Evolutionary conservation across 2,888 invertebrate species (phyloP), one percentile per base, ranked within the genome.

Genomic region (Agrypnus murinus): DNA sequence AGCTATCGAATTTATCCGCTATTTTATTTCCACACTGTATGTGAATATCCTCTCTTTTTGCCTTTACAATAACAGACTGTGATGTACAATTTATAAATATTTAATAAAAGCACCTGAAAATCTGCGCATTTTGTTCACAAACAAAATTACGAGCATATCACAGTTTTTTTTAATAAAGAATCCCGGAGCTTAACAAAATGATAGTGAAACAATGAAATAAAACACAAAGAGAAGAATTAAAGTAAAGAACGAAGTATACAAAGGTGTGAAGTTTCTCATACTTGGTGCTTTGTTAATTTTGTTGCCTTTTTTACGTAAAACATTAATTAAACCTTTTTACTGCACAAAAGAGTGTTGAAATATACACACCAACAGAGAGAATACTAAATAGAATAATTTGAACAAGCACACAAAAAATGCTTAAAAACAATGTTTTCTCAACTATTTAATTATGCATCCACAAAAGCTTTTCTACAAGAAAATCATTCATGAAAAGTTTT

Each of bases 361-460:
- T 3, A 25, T n/a, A n/a, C n/a, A n/a, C n/a, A n/a, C n/a, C n/a
- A n/a, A n/a, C 9, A 12, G 7, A 25, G 50, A 50, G 10, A 48
- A 5, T n/a, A 1, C 8, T 1, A 6, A 50, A 31, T n/a, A 31
- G 12, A 31, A 50, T 25, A 4, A 50, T 25, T 25, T 25, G 25
- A 3, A 25, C 25, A 25, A 5, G 3, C 3, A 19, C 9, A 46
- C n/a, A 17, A 45, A 43, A 43, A 14, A 43, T 48, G 5, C 50
- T n/a, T 31, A 50, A 50, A 48, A 48, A 8, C 25, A 6, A 25
- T 31, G 50, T 50, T 50, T 5, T 7, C 6, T 2, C 12, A 50
- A 50, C 50, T 50, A 31, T 25, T 50, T 25, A 50, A 50, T 50
- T 50, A 50, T 50, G 50, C 50, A 50, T 12, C 32, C 12, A 4